phyloP scores from a whole-genome alignment of 2,888 invertebrate genomes.

The Pilophorus perplexus region DNA sequence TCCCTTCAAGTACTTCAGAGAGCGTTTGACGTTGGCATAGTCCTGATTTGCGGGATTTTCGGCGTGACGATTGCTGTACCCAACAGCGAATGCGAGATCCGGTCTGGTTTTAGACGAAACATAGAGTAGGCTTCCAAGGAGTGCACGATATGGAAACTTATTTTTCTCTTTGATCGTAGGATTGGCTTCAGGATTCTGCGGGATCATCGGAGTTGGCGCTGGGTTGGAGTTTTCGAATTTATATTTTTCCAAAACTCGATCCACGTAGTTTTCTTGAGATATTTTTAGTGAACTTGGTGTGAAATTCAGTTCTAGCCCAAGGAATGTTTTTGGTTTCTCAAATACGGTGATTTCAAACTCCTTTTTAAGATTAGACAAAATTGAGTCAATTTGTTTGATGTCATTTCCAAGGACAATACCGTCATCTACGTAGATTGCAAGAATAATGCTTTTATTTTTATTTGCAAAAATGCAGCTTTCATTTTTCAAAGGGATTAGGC shows the following conservation, averaged over 20 bases:
- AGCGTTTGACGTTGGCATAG: not conserved
- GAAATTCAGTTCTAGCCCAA: slow-evolving; percentile 1
- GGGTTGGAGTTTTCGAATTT: not conserved
- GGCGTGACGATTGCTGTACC: not conserved
- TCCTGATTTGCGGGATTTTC: slow-evolving; percentile 2
- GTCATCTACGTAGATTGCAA: too few relatives aligned
- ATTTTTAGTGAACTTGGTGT: not conserved
- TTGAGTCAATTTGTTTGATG: not conserved
- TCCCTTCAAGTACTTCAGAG: too few relatives aligned
- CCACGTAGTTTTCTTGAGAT: not conserved
- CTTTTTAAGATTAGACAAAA: not conserved
- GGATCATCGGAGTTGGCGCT: not conserved
- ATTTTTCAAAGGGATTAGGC: too few relatives aligned
- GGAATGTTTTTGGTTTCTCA: not conserved
- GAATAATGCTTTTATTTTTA: too few relatives aligned
- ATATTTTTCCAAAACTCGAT: slow-evolving; percentile 10
- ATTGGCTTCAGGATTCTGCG: not conserved
- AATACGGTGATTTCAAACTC: slow-evolving; percentile 12
- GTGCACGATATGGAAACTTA: not conserved
- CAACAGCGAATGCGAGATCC: not conserved
- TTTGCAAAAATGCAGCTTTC: too few relatives aligned
- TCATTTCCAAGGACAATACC: not conserved
- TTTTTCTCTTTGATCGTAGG: not conserved
- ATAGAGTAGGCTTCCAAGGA: slow-evolving; percentile 1
- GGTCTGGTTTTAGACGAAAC: slow-evolving; percentile 12